These are phyloP conservation scores for Drosophila varians DNA, from an alignment of 1,140 invertebrate genomes.

Conservation along the genomic window DNA sequence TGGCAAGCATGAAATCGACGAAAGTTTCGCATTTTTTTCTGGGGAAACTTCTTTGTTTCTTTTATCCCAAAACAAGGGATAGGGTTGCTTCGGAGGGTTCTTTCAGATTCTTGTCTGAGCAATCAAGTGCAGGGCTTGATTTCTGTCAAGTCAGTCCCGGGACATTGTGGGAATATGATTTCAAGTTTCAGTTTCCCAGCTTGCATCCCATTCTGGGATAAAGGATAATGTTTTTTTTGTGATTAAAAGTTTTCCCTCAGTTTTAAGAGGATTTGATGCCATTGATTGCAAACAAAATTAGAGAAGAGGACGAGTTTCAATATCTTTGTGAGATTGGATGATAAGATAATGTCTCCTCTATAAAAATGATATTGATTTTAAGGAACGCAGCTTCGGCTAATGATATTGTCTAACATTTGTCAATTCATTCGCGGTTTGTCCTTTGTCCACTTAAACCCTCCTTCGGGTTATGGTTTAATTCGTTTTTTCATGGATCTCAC, in stretches of 20 bases:
- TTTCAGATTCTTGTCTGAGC: constrained; percentile 16
- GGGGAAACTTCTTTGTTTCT: constrained; percentile 37
- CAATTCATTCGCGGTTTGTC: constrained; percentile 38
- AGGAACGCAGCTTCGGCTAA: too few relatives aligned
- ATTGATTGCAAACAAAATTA: constrained; percentile 30
- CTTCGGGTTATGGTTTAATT: constrained; percentile 48
- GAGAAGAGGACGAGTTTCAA: constrained; percentile 4
- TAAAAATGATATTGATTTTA: not conserved
- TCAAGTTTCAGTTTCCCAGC: constrained; percentile 26
- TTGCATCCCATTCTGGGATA: constrained; percentile 27
- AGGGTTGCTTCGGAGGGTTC: constrained; percentile 25
- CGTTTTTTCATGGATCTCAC: constrained; percentile 61
- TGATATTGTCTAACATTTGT: constrained; percentile 4
- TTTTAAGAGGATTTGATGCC: constrained; percentile 53
- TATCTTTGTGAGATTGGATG: not conserved
- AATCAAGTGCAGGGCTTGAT: constrained; percentile 71
- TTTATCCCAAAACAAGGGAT: constrained; percentile 37
- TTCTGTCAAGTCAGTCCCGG: constrained; percentile 63
- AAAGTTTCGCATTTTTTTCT: constrained; percentile 32
- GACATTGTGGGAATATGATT: constrained; percentile 49
- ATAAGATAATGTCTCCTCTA: not conserved
- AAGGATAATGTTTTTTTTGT: not conserved
- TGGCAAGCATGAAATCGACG: constrained; percentile 62
- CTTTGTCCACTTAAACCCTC: constrained; percentile 48
- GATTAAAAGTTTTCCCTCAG: constrained; percentile 45